Percentiles rank a stretch among this genome's conserved stretches.
These are phyloP conservation scores for Synergus itoensis DNA, from an alignment of 2,888 invertebrate species.

Conservation along the genomic window DNA sequence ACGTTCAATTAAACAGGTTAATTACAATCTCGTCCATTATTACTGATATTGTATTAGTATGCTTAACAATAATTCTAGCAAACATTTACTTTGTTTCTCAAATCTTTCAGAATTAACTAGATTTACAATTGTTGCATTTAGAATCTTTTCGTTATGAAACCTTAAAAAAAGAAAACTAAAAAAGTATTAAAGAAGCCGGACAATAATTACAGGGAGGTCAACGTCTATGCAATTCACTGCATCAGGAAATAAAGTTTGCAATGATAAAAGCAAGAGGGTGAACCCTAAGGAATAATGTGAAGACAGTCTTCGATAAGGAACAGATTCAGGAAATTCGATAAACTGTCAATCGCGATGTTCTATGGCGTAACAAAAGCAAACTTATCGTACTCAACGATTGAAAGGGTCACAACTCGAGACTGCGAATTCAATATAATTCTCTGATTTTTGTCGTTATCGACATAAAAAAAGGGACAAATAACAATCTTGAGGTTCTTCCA, in stretches of 20 bases:
- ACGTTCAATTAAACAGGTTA: no score
- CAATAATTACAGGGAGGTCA: not conserved
- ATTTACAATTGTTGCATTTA: no score
- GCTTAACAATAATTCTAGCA: no score
- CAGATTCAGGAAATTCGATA: conserved; percentile 40
- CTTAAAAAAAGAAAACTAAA: no score
- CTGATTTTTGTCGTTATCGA: conserved; percentile 13
- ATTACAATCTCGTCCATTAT: no score
- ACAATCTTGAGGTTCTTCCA: not conserved
- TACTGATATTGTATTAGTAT: no score
- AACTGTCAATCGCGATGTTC: conserved; percentile 36
- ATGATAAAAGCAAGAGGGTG: not conserved
- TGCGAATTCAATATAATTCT: conserved; percentile 23
- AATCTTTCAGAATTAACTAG: no score
- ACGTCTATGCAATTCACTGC: not conserved
- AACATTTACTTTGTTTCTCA: no score
- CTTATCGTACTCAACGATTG: conserved; percentile 18
- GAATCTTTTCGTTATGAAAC: no score
- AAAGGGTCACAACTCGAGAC: conserved; percentile 16
- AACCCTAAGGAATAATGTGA: conserved; percentile 20
- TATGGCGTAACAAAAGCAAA: conserved; percentile 17
- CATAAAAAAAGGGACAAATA: not conserved
- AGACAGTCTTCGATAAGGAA: not conserved
- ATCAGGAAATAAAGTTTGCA: not conserved
- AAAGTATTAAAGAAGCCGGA: not conserved